phyloP scores from a whole-genome alignment of 2,888 invertebrate genomes.

The Tinea semifulvella region DNA sequence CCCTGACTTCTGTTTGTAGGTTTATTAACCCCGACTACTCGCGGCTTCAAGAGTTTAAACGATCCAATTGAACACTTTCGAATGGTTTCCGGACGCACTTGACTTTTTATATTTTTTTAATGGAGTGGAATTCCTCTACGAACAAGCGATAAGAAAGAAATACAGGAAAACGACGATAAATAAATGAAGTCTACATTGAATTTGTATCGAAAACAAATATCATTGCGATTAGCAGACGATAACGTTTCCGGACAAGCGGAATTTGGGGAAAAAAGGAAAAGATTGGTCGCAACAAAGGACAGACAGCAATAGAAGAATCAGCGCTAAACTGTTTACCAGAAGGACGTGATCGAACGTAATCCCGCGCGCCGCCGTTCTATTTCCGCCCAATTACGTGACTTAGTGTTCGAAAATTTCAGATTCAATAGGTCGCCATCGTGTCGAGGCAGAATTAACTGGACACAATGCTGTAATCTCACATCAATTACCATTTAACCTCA shows the following conservation, averaged over 20 bases:
- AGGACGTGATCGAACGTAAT: conserved; percentile 36
- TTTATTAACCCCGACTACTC: not conserved
- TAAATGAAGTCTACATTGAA: conserved; percentile 8
- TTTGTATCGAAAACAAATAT: conserved; percentile 11
- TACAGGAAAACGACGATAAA: not conserved
- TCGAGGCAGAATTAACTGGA: not conserved
- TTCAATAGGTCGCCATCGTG: conserved; percentile 9
- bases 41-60: not conserved
- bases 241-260: not conserved
- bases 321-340: conserved; percentile 18
- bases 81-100: not conserved
- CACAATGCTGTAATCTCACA: not conserved
- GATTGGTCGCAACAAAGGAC: conserved; percentile 11
- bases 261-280: conserved; percentile 6
- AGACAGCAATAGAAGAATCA: conserved; percentile 13
- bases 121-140: not conserved
- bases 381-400: conserved; percentile 51
- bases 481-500: no score
- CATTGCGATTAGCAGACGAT: conserved; percentile 5
- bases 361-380: conserved; percentile 37
- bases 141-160: not conserved
- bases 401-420: conserved; percentile 23
- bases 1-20: conserved; percentile 6
- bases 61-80: not conserved
- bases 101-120: conserved; percentile 1